Evolutionary conservation across 1,140 invertebrate species (phyloP).

Genomic region (Linepithema humile): DNA sequence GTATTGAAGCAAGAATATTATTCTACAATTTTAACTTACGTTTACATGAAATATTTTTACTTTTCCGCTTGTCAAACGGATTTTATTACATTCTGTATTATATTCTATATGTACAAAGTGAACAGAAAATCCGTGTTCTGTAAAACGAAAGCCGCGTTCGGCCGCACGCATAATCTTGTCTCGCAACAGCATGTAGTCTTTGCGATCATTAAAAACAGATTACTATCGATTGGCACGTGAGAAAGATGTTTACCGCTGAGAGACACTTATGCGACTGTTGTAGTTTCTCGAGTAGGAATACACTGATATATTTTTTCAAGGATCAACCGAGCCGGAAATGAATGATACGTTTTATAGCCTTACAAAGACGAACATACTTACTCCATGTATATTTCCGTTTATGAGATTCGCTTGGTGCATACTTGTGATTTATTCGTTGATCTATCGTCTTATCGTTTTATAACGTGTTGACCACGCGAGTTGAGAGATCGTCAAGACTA

Average conservation of each 20-base stretch:
- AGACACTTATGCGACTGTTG: background rate
- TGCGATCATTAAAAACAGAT: slow-evolving; percentile 32
- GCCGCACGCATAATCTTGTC: background rate
- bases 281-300: background rate
- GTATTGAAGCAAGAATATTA: too few relatives aligned
- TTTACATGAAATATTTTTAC: background rate
- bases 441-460: background rate
- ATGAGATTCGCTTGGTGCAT: background rate
- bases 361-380: background rate
- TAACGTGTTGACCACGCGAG: background rate
- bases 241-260: background rate
- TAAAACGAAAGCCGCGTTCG: slow-evolving; percentile 5
- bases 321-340: slow-evolving; percentile 10
- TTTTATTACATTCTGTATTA: background rate
- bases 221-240: background rate
- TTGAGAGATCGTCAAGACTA: background rate
- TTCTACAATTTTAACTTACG: background rate
- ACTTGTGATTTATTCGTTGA: slow-evolving; percentile 24
- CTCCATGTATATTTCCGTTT: slow-evolving; percentile 24
- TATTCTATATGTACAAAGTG: background rate
- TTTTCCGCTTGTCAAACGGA: background rate
- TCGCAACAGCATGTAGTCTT: background rate
- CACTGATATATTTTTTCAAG: slow-evolving; percentile 22
- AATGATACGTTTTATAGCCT: slow-evolving; percentile 15
- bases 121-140: background rate